Base-by-base conservation (phyloP, 2,888 invertebrate species). In the Trichopoda pennipes region DNA sequence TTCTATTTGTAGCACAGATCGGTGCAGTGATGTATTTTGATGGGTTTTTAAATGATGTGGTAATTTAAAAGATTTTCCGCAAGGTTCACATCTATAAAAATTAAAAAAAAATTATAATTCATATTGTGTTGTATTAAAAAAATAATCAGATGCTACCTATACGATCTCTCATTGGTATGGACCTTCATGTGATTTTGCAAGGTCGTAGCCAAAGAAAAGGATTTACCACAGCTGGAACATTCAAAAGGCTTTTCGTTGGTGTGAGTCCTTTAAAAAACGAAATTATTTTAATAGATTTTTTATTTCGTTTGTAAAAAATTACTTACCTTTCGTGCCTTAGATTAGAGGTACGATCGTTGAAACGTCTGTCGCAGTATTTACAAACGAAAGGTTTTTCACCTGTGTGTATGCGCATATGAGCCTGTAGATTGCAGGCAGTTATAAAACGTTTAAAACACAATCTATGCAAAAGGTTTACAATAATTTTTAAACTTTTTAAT, bases 1-100 rank as follows among this genome's bases (percentile, higher is more conserved):
- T 64, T 2, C 16, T 53, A 19, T 58, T 49, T 38, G 16, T 9
- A 72, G 6, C n/a, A 42, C 51, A 8, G 60, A 64, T 35, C 55
- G 63, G 55, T 88, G 88, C 69, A 86, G 73, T 63, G 88, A 85
- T 10, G 88, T 87, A 68, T 84, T 85, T 47, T 84, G 68, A 82
- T 91, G 91, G 0, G 90, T 90, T 53, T 90, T 90, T 0, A 91
- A 85, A 74, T 91, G 91, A 80, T 91, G 91, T 1, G 89, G 87
- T 83, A 90, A 84, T 7, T 90, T 89, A 72, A 91, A 91, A 0
- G 87, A 87, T 78, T 90, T 91, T 4, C 87, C 85, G 74, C 91
- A 91, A 3, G 86, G 85, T 2, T 86, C 76, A 68, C 91, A 91
- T 64, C 89, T 90, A 69, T 2, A 85, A 84, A 28, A 4, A 49